Evolutionary conservation across 1,140 invertebrate genomes (phyloP).

Genomic region (Drosophila nigrodunni): DNA sequence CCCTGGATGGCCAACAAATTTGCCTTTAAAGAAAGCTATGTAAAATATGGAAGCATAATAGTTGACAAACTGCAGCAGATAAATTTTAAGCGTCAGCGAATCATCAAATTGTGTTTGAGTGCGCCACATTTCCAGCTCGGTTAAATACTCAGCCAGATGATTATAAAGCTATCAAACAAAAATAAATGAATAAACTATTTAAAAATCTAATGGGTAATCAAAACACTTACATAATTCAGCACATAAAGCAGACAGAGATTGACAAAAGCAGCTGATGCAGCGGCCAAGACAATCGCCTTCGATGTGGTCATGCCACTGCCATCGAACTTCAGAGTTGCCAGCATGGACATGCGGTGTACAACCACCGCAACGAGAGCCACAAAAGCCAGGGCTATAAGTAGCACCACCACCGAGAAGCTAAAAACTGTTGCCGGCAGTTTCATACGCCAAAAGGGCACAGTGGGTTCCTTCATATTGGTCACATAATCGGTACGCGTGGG

Average conservation of each 20-base stretch:
- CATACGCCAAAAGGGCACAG: slow-evolving; percentile 95
- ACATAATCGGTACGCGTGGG: slow-evolving; percentile 86
- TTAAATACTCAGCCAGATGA: slow-evolving; percentile 95
- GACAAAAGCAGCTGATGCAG: slow-evolving; percentile 93
- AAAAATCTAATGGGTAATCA: neutral
- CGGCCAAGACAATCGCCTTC: slow-evolving; percentile 92
- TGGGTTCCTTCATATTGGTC: slow-evolving; percentile 92
- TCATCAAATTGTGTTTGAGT: slow-evolving; percentile 99
- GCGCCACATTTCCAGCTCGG: slow-evolving; percentile 96
- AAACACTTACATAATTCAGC: slow-evolving; percentile 91
- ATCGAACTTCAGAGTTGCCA: slow-evolving; percentile 89
- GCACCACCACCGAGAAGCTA: slow-evolving; percentile 92
- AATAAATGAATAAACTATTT: neutral
- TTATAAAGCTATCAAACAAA: slow-evolving; percentile 91
- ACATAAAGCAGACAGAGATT: slow-evolving; percentile 94
- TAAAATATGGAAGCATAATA: slow-evolving; percentile 99
- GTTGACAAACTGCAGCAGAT: slow-evolving; percentile 98
- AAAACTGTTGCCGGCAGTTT: slow-evolving; percentile 92
- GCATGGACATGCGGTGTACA: slow-evolving; percentile 94
- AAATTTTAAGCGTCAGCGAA: slow-evolving; percentile 98
- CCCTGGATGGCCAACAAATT: slow-evolving; percentile 93
- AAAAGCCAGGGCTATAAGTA: slow-evolving; percentile 92
- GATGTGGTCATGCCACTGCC: slow-evolving; percentile 88
- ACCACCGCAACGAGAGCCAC: slow-evolving; percentile 95
- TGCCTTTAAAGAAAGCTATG: slow-evolving; percentile 99